Percentiles rank a stretch among this genome's conserved stretches.
Evolutionary conservation across 2,113 vertebrate genomes (phyloP).

Genomic region (Sylvietta virens): DNA sequence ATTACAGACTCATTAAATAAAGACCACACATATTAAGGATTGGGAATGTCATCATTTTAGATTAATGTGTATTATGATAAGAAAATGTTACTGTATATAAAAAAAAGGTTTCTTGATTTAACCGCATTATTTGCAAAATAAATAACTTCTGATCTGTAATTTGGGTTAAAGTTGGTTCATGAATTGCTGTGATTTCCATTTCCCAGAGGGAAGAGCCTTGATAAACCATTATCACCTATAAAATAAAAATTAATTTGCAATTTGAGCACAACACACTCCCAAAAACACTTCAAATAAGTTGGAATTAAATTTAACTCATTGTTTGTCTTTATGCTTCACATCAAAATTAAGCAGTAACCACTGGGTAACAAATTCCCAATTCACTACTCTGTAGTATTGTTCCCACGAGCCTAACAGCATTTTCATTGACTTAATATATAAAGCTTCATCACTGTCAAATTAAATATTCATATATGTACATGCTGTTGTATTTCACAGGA

Average conservation of each 20-base stretch:
- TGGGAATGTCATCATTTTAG: background rate
- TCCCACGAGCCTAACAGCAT: background rate
- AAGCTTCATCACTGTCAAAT: constrained; percentile 14
- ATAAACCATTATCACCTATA: background rate
- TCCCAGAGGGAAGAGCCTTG: background rate
- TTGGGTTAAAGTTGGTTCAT: background rate
- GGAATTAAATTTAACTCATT: background rate
- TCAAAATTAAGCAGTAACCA: background rate
- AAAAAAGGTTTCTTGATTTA: background rate
- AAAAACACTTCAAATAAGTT: background rate
- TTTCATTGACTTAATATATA: background rate
- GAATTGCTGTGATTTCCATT: background rate
- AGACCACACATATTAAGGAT: background rate
- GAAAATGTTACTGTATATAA: background rate
- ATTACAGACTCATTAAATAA: background rate
- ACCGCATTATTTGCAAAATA: background rate
- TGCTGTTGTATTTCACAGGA: background rate
- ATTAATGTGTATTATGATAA: rapidly evolving
- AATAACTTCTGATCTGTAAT: background rate
- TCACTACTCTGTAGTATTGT: background rate
- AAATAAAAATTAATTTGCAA: background rate
- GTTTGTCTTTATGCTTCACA: background rate
- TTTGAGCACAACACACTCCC: background rate
- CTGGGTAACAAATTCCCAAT: background rate
- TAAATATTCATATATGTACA: background rate